Evolutionary conservation across 2,888 invertebrate species (phyloP).

Genomic region (Heliconius cydno): DNA sequence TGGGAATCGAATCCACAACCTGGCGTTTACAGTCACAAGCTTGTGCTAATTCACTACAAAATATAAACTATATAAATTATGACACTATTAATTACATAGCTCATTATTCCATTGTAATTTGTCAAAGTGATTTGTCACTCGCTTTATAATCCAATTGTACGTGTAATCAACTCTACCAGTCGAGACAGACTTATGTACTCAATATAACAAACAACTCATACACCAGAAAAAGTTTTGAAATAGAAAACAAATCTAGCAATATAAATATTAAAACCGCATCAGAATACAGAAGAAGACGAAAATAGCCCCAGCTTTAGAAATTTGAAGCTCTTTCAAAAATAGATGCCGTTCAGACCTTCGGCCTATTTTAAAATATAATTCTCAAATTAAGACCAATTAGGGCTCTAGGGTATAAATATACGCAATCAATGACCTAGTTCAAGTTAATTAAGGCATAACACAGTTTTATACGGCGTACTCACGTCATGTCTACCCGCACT

Average conservation of each 20-base stretch:
- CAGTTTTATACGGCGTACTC: constrained; percentile 49
- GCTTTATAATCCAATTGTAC: neutral
- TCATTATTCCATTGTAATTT: too few relatives aligned
- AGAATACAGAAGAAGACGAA: neutral
- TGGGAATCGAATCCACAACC: too few relatives aligned
- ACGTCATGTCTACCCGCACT: constrained; percentile 79
- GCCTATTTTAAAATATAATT: neutral
- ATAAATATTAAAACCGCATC: neutral
- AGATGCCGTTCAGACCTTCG: neutral
- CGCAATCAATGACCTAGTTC: neutral
- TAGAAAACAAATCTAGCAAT: neutral
- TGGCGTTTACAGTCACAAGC: too few relatives aligned
- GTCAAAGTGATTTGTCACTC: too few relatives aligned
- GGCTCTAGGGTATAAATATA: neutral
- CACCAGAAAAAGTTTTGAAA: neutral
- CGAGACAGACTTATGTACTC: neutral
- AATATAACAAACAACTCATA: neutral
- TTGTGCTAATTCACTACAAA: too few relatives aligned
- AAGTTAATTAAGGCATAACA: neutral
- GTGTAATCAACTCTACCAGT: neutral
- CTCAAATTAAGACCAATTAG: neutral
- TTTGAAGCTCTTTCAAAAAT: neutral
- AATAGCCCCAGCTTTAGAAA: neutral
- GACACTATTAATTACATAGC: too few relatives aligned
- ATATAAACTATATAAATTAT: too few relatives aligned